A percentile compares a stretch with the other conserved stretches of the same genome.
Evolutionary conservation across 2,797 vertebrate species (phyloP).

Genomic region (Myotis daubentonii): DNA sequence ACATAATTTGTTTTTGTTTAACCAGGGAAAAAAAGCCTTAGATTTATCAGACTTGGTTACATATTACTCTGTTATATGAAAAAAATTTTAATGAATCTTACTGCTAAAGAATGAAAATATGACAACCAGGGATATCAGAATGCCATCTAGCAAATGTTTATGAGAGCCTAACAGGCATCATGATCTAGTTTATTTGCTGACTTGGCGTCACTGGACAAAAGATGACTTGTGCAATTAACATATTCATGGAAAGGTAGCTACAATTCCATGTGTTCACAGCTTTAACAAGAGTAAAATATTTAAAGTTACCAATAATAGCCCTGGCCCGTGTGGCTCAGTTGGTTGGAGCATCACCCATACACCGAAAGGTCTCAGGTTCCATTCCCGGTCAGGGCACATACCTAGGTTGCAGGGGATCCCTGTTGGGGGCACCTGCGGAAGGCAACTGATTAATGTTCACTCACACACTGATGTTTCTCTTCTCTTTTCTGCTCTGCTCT

Average conservation of each 20-base stretch:
- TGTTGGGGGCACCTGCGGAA: too few species aligned
- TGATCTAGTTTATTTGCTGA: not conserved
- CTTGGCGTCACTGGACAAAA: not conserved
- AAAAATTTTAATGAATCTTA: not conserved
- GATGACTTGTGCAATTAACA: not conserved
- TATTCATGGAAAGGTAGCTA: not conserved
- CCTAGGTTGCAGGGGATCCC: too few species aligned
- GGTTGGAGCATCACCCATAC: too few species aligned
- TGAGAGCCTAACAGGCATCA: not conserved
- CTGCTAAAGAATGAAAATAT: not conserved
- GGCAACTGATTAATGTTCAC: too few species aligned
- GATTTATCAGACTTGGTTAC: not conserved
- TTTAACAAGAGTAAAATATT: not conserved
- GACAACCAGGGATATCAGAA: not conserved
- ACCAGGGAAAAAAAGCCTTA: not conserved
- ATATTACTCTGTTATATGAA: constrained; percentile 14
- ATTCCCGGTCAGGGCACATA: too few species aligned
- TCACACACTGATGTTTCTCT: too few species aligned
- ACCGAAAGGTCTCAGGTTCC: too few species aligned
- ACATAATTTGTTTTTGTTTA: not conserved
- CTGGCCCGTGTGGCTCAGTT: too few species aligned
- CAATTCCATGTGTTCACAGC: not conserved
- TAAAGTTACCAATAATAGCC: not conserved
- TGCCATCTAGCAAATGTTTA: not conserved
- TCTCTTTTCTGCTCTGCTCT: too few species aligned